phyloP scores from a whole-genome alignment of 2,888 invertebrate genomes.

The Branchinecta sandiegonensis region DNA sequence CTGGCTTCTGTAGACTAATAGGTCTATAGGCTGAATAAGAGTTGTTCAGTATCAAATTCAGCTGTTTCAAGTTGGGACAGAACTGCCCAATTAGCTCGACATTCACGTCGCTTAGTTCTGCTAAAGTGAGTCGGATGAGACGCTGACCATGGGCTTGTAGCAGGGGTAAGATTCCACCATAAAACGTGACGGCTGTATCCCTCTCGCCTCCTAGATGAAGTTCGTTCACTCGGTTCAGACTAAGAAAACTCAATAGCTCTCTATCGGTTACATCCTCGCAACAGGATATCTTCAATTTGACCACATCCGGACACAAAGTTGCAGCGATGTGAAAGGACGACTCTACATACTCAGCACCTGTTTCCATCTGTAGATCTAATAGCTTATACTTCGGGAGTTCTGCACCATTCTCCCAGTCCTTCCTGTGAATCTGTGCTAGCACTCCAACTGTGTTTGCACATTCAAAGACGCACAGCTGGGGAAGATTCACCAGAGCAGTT shows the following conservation, averaged over 20 bases:
- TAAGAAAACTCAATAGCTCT: conserved; percentile 16
- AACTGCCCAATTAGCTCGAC: conserved; percentile 18
- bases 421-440: conserved; percentile 17
- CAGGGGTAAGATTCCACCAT: conserved; percentile 19
- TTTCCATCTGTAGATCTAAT: conserved; percentile 15
- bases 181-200: conserved; percentile 16
- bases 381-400: conserved; percentile 9
- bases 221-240: conserved; percentile 12
- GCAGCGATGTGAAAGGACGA: conserved; percentile 13
- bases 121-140: conserved; percentile 14
- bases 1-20: conserved; percentile 1
- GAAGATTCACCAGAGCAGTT: conserved; percentile 19
- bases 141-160: conserved; percentile 5
- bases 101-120: conserved; percentile 18
- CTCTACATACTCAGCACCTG: conserved; percentile 9
- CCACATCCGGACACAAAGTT: conserved; percentile 18
- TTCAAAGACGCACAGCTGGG: conserved; percentile 16
- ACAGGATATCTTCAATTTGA: conserved; percentile 17
- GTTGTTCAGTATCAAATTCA: conserved; percentile 17
- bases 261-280: not conserved
- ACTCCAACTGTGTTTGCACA: conserved; percentile 18
- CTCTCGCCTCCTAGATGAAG: conserved; percentile 16
- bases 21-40: conserved; percentile 15
- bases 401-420: conserved; percentile 19
- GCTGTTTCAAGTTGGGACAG: not conserved